Conservation (phyloP, 2,113 vertebrate genomes). For the Noturus placidus region DNA sequence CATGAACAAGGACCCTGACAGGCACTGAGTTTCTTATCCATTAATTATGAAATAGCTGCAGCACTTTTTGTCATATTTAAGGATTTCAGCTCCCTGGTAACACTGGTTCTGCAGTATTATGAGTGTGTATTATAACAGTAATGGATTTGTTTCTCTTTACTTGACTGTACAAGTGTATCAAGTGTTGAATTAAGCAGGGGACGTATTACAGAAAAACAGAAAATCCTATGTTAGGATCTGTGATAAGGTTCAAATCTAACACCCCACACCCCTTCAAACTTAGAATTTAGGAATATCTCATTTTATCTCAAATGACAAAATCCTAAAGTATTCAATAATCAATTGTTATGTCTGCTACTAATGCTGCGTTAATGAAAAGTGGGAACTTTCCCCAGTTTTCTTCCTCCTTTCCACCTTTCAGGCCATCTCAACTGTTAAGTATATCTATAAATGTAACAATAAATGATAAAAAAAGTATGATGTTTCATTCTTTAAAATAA, state of each 20-base stretch:
- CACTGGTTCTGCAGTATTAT: conserved; percentile 14
- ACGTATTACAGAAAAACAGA: not conserved
- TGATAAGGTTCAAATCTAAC: not conserved
- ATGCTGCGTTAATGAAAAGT: not conserved
- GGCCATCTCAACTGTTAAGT: not conserved
- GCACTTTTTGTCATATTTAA: conserved; percentile 27
- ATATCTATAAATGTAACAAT: not conserved
- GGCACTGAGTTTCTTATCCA: conserved; percentile 17
- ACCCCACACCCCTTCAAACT: not conserved
- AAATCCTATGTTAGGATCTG: not conserved
- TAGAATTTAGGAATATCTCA: not conserved
- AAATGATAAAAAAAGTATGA: not conserved
- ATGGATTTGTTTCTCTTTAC: conserved; percentile 21
- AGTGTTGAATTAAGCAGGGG: not conserved
- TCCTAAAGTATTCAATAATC: not conserved
- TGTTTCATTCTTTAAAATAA: not conserved
- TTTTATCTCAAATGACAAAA: not conserved
- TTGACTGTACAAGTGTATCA: not conserved
- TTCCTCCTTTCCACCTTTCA: not conserved
- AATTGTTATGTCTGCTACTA: not conserved
- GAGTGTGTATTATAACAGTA: conserved; percentile 14
- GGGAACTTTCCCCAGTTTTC: not conserved
- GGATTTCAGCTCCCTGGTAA: conserved; percentile 6
- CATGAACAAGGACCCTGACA: conserved; percentile 24
- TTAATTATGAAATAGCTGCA: conserved; percentile 23